Conservation (phyloP, 2,888 invertebrate species). For the Calliphora vomitoria region DNA sequence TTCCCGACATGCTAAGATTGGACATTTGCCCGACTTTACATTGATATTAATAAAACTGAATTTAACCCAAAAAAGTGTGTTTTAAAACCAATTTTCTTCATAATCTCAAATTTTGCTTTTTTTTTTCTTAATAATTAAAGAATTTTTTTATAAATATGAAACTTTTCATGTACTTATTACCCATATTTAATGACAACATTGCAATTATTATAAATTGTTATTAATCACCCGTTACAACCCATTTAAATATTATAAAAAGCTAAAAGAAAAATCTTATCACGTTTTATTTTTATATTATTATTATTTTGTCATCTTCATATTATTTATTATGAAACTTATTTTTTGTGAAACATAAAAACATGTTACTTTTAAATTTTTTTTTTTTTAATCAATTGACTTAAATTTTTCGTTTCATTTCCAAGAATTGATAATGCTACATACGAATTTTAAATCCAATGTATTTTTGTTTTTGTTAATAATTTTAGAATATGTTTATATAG, state of each 20-base stretch:
- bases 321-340: conserved; percentile 1
- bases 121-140: too few species aligned
- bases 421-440: conserved; percentile 5
- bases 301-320: background rate
- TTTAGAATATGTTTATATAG: background rate
- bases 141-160: too few species aligned
- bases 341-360: background rate
- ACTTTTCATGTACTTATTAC: too few species aligned
- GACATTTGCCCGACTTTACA: too few species aligned
- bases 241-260: background rate
- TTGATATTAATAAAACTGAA: too few species aligned
- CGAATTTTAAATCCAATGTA: background rate
- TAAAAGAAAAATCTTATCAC: conserved; percentile 5
- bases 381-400: background rate
- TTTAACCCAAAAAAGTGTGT: too few species aligned
- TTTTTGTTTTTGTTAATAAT: background rate
- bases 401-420: conserved; percentile 3
- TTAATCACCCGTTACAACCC: conserved; percentile 27
- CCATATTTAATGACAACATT: background rate
- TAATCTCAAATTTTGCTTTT: too few species aligned
- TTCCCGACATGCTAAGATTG: too few species aligned
- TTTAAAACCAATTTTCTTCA: too few species aligned
- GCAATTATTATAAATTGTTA: conserved; percentile 2
- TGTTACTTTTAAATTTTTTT: too few species aligned
- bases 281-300: background rate